A percentile compares a stretch with the other conserved stretches of the same genome.
phyloP scores from a whole-genome alignment of 2,797 vertebrate species.

The Anguilla marmorata region DNA sequence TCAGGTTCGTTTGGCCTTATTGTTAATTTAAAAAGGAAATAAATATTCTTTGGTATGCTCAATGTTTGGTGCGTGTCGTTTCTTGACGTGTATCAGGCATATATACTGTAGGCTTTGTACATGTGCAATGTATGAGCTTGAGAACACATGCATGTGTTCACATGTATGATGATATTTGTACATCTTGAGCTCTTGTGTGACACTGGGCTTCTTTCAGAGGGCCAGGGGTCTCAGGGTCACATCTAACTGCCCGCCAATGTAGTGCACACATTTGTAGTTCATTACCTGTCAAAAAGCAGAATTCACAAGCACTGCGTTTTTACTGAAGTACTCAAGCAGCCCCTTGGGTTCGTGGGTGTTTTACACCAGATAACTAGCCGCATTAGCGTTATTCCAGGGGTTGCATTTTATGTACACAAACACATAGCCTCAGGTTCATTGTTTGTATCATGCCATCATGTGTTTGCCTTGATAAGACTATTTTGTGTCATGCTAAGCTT shows the following conservation, averaged over 20 bases:
- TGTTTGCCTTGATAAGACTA: not conserved
- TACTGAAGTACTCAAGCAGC: not conserved
- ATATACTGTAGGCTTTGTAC: not conserved
- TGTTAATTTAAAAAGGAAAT: not conserved
- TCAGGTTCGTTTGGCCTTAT: not conserved
- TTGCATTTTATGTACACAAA: not conserved
- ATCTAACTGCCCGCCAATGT: not conserved
- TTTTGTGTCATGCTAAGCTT: not conserved
- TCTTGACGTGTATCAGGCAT: not conserved
- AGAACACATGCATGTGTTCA: not conserved
- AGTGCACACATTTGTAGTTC: not conserved
- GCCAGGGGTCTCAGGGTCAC: not conserved
- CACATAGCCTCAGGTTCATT: no score
- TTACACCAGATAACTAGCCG: not conserved
- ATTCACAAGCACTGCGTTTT: not conserved
- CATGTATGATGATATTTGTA: not conserved
- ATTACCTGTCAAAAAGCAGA: not conserved
- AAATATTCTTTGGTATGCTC: not conserved
- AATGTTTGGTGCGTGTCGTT: not conserved
- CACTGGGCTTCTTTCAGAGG: not conserved
- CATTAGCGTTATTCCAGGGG: not conserved
- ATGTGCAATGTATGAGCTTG: not conserved
- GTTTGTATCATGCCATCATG: not conserved
- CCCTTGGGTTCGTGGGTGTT: not conserved
- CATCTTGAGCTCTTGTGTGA: not conserved